A percentile compares a stretch with the other conserved stretches of the same genome.
These are phyloP conservation scores for Drosophila robusta DNA, from an alignment of 2,888 invertebrate species.

Conservation along the genomic window DNA sequence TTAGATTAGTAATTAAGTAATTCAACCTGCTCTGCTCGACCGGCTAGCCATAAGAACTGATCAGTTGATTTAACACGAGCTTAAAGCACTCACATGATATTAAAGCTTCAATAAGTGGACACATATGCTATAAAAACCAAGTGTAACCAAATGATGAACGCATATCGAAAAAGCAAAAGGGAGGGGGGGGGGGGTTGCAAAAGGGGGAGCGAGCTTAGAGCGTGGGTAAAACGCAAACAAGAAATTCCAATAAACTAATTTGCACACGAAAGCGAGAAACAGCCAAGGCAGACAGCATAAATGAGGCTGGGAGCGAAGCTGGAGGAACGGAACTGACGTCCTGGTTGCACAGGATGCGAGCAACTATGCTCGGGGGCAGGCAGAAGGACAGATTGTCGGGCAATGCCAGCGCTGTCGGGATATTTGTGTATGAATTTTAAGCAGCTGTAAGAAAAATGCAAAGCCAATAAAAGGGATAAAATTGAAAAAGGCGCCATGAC, in stretches of 20 bases:
- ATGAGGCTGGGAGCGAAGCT: background rate
- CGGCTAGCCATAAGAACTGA: too few species aligned
- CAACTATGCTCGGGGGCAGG: too few species aligned
- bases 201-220: background rate
- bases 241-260: slow-evolving; percentile 83
- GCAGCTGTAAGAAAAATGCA: slow-evolving; percentile 66
- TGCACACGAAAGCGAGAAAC: slow-evolving; percentile 73
- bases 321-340: slow-evolving; percentile 3
- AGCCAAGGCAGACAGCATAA: slow-evolving; percentile 49
- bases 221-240: slow-evolving; percentile 64
- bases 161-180: slow-evolving; percentile 7
- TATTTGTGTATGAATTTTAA: slow-evolving; percentile 78
- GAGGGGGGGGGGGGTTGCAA: background rate
- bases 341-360: slow-evolving; percentile 9
- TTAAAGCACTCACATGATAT: slow-evolving; percentile 1
- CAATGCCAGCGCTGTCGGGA: slow-evolving; percentile 42
- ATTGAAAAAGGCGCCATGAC: slow-evolving; percentile 67
- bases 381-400: slow-evolving; percentile 8
- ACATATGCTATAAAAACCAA: slow-evolving; percentile 53
- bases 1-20: background rate
- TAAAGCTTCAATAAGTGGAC: slow-evolving; percentile 50
- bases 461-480: slow-evolving; percentile 78
- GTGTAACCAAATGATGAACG: slow-evolving; percentile 38
- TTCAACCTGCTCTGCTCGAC: background rate
- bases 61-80: background rate